These are phyloP conservation scores for Agonum fuliginosum DNA, from an alignment of 2,888 invertebrate genomes.

Conservation along the genomic window DNA sequence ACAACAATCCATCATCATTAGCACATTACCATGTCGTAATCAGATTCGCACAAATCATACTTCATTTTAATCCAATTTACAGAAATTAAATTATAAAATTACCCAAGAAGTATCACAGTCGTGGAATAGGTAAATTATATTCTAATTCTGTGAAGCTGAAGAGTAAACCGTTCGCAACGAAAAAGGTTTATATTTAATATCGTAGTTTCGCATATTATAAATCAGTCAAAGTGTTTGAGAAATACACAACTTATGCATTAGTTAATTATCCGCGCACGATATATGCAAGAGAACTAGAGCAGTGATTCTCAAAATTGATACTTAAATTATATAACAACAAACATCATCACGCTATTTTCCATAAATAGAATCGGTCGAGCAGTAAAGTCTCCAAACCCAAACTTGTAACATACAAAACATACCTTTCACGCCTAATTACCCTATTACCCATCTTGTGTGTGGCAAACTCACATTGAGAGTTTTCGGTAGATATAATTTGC, in stretches of 20 bases:
- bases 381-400: too few relatives aligned
- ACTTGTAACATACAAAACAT: too few relatives aligned
- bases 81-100: slow-evolving; percentile 30
- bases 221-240: slow-evolving; percentile 23
- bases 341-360: too few relatives aligned
- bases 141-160: slow-evolving; percentile 12
- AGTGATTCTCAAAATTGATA: slow-evolving; percentile 16
- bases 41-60: slow-evolving; percentile 5
- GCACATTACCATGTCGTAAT: slow-evolving; percentile 21
- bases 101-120: neutral
- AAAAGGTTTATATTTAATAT: slow-evolving; percentile 24
- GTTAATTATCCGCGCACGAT: slow-evolving; percentile 28
- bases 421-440: too few relatives aligned
- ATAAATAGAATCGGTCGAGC: too few relatives aligned
- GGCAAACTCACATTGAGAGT: too few relatives aligned
- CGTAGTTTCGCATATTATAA: slow-evolving; percentile 39
- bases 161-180: neutral
- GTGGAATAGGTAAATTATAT: too few relatives aligned
- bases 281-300: neutral
- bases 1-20: slow-evolving; percentile 36
- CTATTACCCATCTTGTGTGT: too few relatives aligned
- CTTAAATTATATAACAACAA: too few relatives aligned
- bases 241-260: slow-evolving; percentile 48
- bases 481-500: too few relatives aligned
- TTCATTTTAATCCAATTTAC: slow-evolving; percentile 33